phyloP scores from a whole-genome alignment of 2,888 invertebrate species.

The Agrotis segetum region DNA sequence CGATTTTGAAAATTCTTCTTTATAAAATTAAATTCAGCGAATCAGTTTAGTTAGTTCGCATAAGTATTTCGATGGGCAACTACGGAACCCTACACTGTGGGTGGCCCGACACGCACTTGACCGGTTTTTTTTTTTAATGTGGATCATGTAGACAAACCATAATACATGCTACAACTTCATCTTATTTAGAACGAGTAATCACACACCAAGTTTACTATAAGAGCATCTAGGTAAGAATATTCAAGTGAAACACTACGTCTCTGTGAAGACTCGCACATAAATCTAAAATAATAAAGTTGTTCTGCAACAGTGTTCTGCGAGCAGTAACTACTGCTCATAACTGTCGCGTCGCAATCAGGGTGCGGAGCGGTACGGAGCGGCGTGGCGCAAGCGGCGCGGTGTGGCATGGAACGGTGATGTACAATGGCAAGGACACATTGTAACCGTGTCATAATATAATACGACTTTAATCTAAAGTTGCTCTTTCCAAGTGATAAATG shows the following conservation, averaged over 20 bases:
- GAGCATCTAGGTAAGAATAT: background rate
- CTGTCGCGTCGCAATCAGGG: background rate
- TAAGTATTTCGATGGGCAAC: no score
- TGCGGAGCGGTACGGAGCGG: background rate
- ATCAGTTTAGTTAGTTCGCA: no score
- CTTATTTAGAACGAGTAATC: background rate
- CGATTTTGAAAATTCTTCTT: no score
- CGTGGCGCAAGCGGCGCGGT: background rate
- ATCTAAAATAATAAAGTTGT: slow-evolving; percentile 24
- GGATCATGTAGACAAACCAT: no score
- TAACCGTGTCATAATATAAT: background rate
- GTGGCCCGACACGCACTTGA: no score
- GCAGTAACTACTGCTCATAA: slow-evolving; percentile 11
- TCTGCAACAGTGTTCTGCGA: slow-evolving; percentile 8
- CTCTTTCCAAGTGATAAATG: slow-evolving; percentile 9
- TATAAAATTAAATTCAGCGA: no score
- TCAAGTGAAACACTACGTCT: background rate
- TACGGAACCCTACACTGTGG: no score
- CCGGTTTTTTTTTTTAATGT: no score
- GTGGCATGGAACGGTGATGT: no score
- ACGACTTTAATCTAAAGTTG: slow-evolving; percentile 1
- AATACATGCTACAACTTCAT: background rate
- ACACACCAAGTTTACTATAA: background rate
- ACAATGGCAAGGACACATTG: background rate
- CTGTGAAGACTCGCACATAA: background rate